Percentiles rank a stretch among this genome's conserved stretches.
These are phyloP conservation scores for Dicycla oo DNA, from an alignment of 2,888 invertebrate species.

Conservation along the genomic window DNA sequence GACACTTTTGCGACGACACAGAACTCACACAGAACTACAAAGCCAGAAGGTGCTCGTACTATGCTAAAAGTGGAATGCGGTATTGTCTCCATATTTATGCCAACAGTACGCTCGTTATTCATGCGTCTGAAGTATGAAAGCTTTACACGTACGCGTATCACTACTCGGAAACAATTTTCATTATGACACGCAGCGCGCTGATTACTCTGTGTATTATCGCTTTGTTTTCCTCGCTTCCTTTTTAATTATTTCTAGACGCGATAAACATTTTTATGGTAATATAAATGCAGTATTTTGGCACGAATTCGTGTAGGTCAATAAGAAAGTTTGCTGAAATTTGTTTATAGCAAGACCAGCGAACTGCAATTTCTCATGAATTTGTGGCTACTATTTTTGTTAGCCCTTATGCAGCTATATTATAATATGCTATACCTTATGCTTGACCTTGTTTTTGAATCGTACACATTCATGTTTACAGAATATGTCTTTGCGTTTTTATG, in stretches of 20 bases:
- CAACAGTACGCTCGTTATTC: conserved; percentile 65
- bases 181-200: conserved; percentile 42
- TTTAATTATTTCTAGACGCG: conserved; percentile 18
- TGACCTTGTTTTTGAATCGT: conserved; percentile 22
- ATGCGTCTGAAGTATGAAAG: conserved; percentile 62
- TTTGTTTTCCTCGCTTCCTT: conserved; percentile 21
- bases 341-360: neutral
- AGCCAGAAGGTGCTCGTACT: conserved; percentile 47
- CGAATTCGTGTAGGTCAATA: conserved; percentile 1
- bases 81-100: conserved; percentile 78
- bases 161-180: conserved; percentile 59
- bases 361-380: conserved; percentile 12
- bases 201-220: conserved; percentile 38
- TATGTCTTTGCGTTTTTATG: conserved; percentile 7
- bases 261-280: conserved; percentile 11
- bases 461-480: conserved; percentile 23
- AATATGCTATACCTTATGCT: too few species aligned
- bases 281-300: conserved; percentile 23
- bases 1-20: conserved; percentile 68
- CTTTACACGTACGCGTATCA: conserved; percentile 53
- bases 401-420: too few species aligned
- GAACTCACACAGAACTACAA: conserved; percentile 48
- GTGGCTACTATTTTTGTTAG: conserved; percentile 30
- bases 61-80: conserved; percentile 64
- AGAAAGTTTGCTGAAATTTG: conserved; percentile 26